phyloP scores from a whole-genome alignment of 2,113 vertebrate genomes.

The Archocentrus centrarchus region DNA sequence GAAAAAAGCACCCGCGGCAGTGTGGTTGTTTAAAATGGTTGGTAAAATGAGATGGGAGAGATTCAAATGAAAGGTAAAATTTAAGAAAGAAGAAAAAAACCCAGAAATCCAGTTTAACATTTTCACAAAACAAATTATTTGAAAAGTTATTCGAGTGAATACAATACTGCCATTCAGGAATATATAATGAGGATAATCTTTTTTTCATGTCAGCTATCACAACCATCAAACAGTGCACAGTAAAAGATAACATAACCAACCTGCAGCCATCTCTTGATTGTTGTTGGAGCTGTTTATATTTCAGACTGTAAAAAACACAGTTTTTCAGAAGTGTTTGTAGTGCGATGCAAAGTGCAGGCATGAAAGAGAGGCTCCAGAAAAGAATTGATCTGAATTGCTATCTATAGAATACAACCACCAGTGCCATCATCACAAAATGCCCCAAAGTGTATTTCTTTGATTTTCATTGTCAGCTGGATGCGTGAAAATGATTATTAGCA shows the following conservation, averaged over 20 bases:
- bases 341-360: not conserved
- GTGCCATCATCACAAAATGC: not conserved
- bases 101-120: not conserved
- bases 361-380: not conserved
- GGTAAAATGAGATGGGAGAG: not conserved
- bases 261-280: not conserved
- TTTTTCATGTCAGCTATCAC: not conserved
- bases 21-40: not conserved
- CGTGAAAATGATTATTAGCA: not conserved
- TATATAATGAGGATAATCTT: not conserved
- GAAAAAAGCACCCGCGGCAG: not conserved
- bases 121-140: not conserved
- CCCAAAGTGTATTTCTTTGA: not conserved
- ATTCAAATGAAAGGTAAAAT: not conserved
- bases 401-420: not conserved
- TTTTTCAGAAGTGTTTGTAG: not conserved
- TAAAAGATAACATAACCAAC: not conserved
- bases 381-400: not conserved
- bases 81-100: not conserved
- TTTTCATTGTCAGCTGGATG: slow-evolving; percentile 2
- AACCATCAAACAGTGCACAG: not conserved
- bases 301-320: not conserved
- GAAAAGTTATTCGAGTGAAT: not conserved
- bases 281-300: not conserved
- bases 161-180: not conserved